Conservation (phyloP, 2,113 vertebrate species). For the Merops nubicus region DNA sequence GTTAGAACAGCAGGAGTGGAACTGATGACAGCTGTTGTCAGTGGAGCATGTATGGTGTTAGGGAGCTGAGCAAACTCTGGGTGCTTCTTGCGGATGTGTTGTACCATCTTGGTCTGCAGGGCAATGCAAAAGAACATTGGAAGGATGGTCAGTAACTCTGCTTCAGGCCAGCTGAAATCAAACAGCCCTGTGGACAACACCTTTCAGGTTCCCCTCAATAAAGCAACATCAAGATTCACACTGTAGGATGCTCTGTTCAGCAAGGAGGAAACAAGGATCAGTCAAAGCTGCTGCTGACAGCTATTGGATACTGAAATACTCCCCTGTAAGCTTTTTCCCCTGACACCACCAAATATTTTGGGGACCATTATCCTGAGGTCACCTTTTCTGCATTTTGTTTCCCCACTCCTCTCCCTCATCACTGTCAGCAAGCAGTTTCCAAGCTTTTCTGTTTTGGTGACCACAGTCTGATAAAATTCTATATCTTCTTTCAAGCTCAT, state of each 20-base stretch:
- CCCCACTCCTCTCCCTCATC: not conserved
- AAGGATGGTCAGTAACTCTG: not conserved
- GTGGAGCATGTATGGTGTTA: constrained; percentile 81
- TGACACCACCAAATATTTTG: not conserved
- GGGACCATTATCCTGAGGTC: not conserved
- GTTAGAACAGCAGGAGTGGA: constrained; percentile 86
- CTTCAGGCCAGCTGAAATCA: not conserved
- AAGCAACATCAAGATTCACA: not conserved
- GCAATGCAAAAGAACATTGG: not conserved
- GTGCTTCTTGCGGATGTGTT: constrained; percentile 98
- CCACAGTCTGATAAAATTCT: not conserved
- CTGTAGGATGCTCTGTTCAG: not conserved
- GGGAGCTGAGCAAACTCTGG: constrained; percentile 89
- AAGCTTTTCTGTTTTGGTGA: not conserved
- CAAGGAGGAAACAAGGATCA: not conserved
- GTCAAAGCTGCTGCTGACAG: not conserved
- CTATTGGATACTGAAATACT: not conserved
- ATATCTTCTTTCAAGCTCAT: not conserved
- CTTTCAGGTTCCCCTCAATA: not conserved
- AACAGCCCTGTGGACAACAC: not conserved
- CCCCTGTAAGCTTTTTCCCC: not conserved
- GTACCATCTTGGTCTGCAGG: constrained; percentile 95
- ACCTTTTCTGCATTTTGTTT: not conserved
- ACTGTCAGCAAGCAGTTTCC: not conserved
- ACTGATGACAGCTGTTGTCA: constrained; percentile 88